These are phyloP conservation scores for Cataglyphis albicans DNA, from an alignment of 2,888 invertebrate species.

Conservation along the genomic window DNA sequence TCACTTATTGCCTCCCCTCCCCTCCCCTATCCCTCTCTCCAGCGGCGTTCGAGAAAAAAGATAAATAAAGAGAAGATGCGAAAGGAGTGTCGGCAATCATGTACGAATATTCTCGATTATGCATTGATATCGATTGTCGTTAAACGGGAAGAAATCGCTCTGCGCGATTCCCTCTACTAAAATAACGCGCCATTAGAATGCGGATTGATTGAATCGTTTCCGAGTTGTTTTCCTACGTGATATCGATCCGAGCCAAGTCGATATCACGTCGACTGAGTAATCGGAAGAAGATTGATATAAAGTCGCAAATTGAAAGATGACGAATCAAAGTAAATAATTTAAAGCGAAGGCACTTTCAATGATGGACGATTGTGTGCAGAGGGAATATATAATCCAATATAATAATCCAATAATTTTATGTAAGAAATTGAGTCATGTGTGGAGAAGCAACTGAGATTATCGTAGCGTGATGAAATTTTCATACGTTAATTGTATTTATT, in stretches of 20 bases:
- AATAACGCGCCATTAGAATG: constrained; percentile 41
- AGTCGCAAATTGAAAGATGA: neutral
- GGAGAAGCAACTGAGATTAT: neutral
- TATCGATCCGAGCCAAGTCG: neutral
- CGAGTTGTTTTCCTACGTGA: constrained; percentile 40
- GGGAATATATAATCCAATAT: neutral
- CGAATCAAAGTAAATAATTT: constrained; percentile 3
- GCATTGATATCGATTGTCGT: constrained; percentile 61
- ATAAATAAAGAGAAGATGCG: constrained; percentile 35
- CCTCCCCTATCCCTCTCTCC: no score
- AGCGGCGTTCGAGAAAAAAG: neutral
- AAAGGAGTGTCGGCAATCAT: constrained; percentile 31
- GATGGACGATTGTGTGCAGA: neutral
- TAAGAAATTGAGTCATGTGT: neutral
- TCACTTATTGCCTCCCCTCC: neutral
- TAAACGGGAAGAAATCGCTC: constrained; percentile 45
- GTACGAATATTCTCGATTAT: constrained; percentile 58
- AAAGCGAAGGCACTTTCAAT: neutral
- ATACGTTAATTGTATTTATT: constrained; percentile 3
- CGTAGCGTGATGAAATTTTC: neutral
- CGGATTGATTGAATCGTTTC: constrained; percentile 48
- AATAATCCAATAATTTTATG: neutral
- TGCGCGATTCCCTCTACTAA: constrained; percentile 35
- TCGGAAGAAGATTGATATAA: constrained; percentile 7
- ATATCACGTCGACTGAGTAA: neutral